Conservation (phyloP, 1,140 invertebrate species). For the Drosophila lowei region DNA sequence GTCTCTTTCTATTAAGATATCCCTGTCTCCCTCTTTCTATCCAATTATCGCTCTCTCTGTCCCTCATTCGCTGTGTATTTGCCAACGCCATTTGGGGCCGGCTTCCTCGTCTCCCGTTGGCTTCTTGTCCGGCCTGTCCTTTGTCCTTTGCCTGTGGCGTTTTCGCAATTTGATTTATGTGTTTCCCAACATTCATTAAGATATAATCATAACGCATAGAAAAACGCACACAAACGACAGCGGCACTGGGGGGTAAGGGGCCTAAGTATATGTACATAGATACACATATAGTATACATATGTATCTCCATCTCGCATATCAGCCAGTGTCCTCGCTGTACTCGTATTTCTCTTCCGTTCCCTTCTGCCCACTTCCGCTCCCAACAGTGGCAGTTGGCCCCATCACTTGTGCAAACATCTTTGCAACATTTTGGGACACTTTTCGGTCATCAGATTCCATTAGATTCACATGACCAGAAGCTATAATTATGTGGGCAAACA, state of each 20-base stretch:
- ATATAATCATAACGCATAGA: slow-evolving; percentile 77
- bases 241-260: slow-evolving; percentile 17
- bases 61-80: slow-evolving; percentile 11
- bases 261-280: slow-evolving; percentile 13
- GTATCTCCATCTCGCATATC: slow-evolving; percentile 23
- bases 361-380: neutral
- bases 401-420: slow-evolving; percentile 44
- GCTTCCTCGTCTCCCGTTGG: slow-evolving; percentile 21
- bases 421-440: slow-evolving; percentile 40
- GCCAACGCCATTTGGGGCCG: neutral
- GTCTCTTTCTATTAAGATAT: neutral
- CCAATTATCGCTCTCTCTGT: neutral
- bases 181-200: slow-evolving; percentile 79
- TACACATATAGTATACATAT: neutral
- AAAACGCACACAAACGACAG: slow-evolving; percentile 18
- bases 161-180: slow-evolving; percentile 80
- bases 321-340: slow-evolving; percentile 20
- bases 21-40: neutral
- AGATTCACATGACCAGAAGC: slow-evolving; percentile 29
- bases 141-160: slow-evolving; percentile 67
- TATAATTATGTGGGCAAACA: slow-evolving; percentile 25
- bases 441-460: slow-evolving; percentile 42
- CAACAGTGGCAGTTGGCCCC: slow-evolving; percentile 5
- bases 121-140: slow-evolving; percentile 10
- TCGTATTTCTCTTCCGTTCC: neutral